Base-by-base conservation (phyloP, 2,797 vertebrate species). In the Streptopelia turtur region DNA sequence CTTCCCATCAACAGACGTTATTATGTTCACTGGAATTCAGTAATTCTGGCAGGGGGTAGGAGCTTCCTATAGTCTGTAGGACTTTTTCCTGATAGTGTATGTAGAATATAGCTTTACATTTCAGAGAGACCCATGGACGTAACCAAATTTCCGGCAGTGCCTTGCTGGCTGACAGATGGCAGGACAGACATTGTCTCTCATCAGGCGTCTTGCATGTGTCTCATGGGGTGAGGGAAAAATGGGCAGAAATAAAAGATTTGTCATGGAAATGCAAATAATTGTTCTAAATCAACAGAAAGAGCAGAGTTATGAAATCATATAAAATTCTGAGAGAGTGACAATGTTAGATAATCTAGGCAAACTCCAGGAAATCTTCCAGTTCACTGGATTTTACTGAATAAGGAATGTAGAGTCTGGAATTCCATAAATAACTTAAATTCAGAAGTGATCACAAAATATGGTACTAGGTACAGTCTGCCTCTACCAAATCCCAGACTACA, bases 121-220 rank as follows among this genome's bases (percentile, higher is more conserved):
- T 87, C 57, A 90, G 69, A 60, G 52, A 87, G 68, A 75, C 11
- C 31, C 50, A 31, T 28, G 61, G 79, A 57, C 45, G 57, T 25
- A 68, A 66, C 53, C 79, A 66, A 45, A 90, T 78, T 88, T 92
- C 72, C 16, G 1, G n/a, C 41, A 74, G 10, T 61, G 72, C 7
- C 65, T 71, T 86, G 33, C 45, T 83, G 56, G 41, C 16, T 91
- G 72, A 81, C 85, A 91, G 87, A 89, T 90, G 85, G 72, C 61
- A 75, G n/a, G 53, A 94, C 82, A 83, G 74, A 90, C 13, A 78
- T 53, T 75, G 22, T 83, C 60, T 78, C 60, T 61, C 57, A 68
- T 55, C 76, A 83, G 45, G 56, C 18, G 3, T 89, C 56, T 92
- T 56, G 39, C 53, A 21, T 43, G 27, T 11, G 7, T 52, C 45